phyloP scores from a whole-genome alignment of 2,888 invertebrate species.

The Neocrepidodera transversa region DNA sequence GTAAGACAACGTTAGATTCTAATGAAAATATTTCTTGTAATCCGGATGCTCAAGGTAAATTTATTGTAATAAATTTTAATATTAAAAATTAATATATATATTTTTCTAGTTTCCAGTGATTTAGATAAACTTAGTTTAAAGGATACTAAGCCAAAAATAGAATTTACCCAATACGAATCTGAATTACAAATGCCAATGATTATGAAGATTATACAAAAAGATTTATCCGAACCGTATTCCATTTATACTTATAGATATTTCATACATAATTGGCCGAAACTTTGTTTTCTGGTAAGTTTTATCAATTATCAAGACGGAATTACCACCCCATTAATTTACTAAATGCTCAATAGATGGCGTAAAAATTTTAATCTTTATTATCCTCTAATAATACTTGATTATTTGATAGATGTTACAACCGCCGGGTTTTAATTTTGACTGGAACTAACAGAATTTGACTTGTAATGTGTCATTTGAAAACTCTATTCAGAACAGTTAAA shows the following conservation, averaged over 20 bases:
- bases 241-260: constrained; percentile 99
- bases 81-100: background rate
- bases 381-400: too few species aligned
- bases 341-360: too few species aligned
- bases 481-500: too few species aligned
- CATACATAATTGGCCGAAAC: constrained; percentile 99
- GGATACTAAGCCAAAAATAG: constrained; percentile 51
- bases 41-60: constrained; percentile 30
- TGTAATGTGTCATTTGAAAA: too few species aligned
- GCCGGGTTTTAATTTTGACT: too few species aligned
- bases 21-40: constrained; percentile 47
- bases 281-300: constrained; percentile 88
- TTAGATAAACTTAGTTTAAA: constrained; percentile 27
- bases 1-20: constrained; percentile 46
- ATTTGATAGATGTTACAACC: too few species aligned
- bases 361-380: too few species aligned
- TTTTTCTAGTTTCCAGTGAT: constrained; percentile 18
- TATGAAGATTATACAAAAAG: constrained; percentile 98
- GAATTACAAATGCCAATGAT: constrained; percentile 99
- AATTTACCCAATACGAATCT: constrained; percentile 84
- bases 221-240: constrained; percentile 99
- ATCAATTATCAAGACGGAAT: background rate
- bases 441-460: too few species aligned
- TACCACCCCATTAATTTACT: background rate
- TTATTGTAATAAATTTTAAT: too few species aligned